Conservation (phyloP, 2,113 vertebrate genomes). For the Rhinogobius similis region DNA sequence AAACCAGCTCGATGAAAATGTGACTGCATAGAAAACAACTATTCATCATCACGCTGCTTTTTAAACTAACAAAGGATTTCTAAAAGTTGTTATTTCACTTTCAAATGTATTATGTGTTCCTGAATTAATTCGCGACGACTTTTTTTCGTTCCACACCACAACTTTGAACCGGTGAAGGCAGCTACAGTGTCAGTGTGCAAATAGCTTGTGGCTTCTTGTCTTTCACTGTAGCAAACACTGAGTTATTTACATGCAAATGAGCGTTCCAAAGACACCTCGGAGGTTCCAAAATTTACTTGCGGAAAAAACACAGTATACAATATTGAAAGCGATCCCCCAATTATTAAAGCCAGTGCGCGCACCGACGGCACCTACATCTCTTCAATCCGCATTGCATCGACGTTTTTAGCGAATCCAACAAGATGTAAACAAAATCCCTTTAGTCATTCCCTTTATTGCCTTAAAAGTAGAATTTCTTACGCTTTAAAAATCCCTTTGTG, state of each 20-base stretch:
- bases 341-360: not conserved
- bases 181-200: not conserved
- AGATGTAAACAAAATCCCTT: slow-evolving; percentile 34
- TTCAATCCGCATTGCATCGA: slow-evolving; percentile 40
- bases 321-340: not conserved
- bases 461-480: slow-evolving; percentile 10
- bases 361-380: not conserved
- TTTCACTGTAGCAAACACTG: not conserved
- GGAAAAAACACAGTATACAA: not conserved
- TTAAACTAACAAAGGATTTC: too few species aligned
- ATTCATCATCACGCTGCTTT: too few species aligned
- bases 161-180: not conserved
- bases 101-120: too few species aligned
- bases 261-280: not conserved
- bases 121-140: too few species aligned
- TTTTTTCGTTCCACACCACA: not conserved
- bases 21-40: too few species aligned
- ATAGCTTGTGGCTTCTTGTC: not conserved
- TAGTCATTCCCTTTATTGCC: slow-evolving; percentile 1
- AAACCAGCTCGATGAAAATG: too few species aligned
- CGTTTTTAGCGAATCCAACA: slow-evolving; percentile 15
- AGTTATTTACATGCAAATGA: slow-evolving; percentile 1
- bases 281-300: not conserved
- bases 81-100: not conserved
- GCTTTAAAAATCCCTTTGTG: too few species aligned